A percentile compares a stretch with the other conserved stretches of the same genome.
phyloP scores from a whole-genome alignment of 2,888 invertebrate genomes.

The Pseudeuparius sepicola region DNA sequence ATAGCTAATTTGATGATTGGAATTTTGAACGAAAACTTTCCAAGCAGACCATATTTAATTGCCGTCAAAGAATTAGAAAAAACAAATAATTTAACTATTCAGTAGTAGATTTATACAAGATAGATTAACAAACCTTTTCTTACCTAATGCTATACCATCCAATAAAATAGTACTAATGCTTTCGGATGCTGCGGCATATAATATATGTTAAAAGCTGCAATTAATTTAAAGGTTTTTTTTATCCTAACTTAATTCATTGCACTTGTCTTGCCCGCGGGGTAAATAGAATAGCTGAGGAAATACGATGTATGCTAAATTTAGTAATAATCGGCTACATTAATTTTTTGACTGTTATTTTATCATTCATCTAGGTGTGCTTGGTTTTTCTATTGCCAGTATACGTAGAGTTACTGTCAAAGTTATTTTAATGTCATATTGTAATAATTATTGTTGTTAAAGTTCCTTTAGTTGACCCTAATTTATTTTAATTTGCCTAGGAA shows the following conservation, averaged over 20 bases:
- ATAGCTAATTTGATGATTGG: conserved; percentile 12
- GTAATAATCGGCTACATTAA: no score
- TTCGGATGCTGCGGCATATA: conserved; percentile 22
- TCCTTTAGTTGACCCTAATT: no score
- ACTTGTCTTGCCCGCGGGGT: conserved; percentile 32
- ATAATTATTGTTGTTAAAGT: no score
- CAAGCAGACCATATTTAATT: conserved; percentile 10
- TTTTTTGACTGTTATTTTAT: no score
- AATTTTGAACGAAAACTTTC: conserved; percentile 4
- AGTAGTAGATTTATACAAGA: conserved; percentile 11
- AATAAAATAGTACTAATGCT: conserved; percentile 17
- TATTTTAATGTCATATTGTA: no score
- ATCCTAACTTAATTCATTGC: conserved; percentile 26
- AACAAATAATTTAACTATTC: no score
- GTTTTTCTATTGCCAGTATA: no score
- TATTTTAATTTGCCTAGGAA: no score
- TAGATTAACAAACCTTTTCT: conserved; percentile 5
- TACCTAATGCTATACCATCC: conserved; percentile 8
- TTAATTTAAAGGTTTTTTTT: conserved; percentile 25
- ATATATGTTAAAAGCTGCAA: conserved; percentile 26
- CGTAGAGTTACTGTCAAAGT: no score
- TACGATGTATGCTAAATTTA: no score
- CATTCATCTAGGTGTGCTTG: no score
- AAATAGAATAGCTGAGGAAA: conserved; percentile 28
- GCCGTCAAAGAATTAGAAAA: conserved; percentile 4